Base-by-base conservation (phyloP, 2,797 vertebrate species). In the Protonibea diacanthus region DNA sequence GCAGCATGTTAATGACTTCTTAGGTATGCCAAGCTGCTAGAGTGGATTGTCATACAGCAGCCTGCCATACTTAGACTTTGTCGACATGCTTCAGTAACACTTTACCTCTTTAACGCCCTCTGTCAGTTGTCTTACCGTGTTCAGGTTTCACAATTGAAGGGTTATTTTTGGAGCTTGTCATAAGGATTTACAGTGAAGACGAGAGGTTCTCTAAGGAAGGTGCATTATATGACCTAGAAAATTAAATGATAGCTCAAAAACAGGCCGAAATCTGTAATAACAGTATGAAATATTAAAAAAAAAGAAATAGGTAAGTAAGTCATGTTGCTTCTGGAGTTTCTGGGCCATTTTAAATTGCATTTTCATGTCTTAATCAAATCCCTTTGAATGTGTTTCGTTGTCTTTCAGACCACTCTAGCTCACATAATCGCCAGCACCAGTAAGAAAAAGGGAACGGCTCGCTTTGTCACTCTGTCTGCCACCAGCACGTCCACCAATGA, bases 331-430 rank as follows among this genome's bases (percentile, higher is more conserved):
- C 40, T 49, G 27, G 40, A 18, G 1, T 11, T 4, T 29, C 6
- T 62, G 25, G 5, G 9, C 7, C 23, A 5, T 6, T 55, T 38
- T 48, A 8, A 1, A 23, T 29, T 53, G 8, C 14, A 70, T 12
- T 2, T 17, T 13, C 2, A 2, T n/a, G n/a, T 69, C 66, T 27
- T 20, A 8, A 23, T 75, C 8, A 12, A 15, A 13, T 67, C 0
- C 7, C 8, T 5, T 6, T 71, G 2, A n/a, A 0, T 70, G 12
- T 74, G 3, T 49, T 62, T 40, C 58, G 1, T 52, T 72, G 45
- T 81, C 47, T 86, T 95, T 95, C 91, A 99, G 98, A 99, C 98
- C 40, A 99, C 98, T 1, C 88, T 99, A 60, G 98, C 98, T 74
- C 97, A 98, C 89, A 98, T 99, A 60, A 97, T 99, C 81, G 96